These are phyloP conservation scores for Coregonus clupeaformis DNA, from an alignment of 2,113 vertebrate genomes.

Conservation along the genomic window DNA sequence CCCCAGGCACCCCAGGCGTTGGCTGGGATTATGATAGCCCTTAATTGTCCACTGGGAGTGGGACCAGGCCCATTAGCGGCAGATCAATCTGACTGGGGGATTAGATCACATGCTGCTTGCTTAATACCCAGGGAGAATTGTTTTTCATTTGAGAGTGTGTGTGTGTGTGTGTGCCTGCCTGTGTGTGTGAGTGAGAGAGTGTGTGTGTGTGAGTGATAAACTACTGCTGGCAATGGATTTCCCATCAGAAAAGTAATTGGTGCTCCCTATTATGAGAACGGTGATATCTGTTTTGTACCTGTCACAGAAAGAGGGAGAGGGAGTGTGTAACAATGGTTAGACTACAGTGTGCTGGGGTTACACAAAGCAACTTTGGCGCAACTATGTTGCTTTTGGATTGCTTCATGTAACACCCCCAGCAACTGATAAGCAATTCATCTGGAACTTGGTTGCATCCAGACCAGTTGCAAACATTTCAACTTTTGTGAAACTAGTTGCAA, in stretches of 20 bases:
- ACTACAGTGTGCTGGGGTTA: too few species aligned
- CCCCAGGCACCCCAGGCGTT: constrained; percentile 3
- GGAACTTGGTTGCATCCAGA: too few species aligned
- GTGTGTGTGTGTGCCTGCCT: constrained; percentile 43
- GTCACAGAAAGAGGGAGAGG: not conserved
- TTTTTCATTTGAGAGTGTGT: constrained; percentile 62
- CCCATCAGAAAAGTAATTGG: constrained; percentile 64
- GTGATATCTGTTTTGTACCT: constrained; percentile 43
- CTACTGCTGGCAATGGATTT: constrained; percentile 64
- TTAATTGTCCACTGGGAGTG: constrained; percentile 55
- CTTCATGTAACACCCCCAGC: too few species aligned
- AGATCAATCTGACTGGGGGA: constrained; percentile 70
- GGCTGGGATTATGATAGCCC: constrained; percentile 49
- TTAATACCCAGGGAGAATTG: constrained; percentile 55
- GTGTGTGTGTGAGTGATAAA: not conserved
- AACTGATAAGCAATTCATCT: too few species aligned
- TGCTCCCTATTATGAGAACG: constrained; percentile 53
- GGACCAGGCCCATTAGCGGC: constrained; percentile 64
- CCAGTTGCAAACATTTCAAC: too few species aligned
- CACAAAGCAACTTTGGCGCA: too few species aligned
- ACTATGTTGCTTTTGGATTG: too few species aligned
- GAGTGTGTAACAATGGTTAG: too few species aligned
- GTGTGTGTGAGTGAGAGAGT: too few species aligned
- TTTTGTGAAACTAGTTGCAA: too few species aligned
- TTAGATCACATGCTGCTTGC: constrained; percentile 48